Evolutionary conservation across 1,140 invertebrate species (phyloP), one percentile per base, ranked within the genome.

Genomic region (Ceratina australensis): DNA sequence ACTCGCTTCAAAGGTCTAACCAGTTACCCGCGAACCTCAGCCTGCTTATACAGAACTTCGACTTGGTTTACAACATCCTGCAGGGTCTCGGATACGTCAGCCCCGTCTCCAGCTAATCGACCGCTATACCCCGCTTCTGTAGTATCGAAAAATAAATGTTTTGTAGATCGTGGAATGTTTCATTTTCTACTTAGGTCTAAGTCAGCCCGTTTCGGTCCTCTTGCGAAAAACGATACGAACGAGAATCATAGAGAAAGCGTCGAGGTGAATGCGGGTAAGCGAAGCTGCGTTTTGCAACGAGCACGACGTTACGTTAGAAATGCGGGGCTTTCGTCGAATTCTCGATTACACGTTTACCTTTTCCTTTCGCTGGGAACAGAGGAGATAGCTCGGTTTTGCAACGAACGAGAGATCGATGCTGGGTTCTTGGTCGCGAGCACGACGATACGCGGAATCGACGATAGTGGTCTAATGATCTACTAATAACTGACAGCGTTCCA

Each of bases 11-110:
- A 8, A 0, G 5, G 2, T 16, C 15, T 10, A 20, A n/a, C 16
- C 0, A 0, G 2, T 0, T 28, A 1, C 65, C 65, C 0, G 3
- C 10, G 2, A 7, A 0, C 1, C 1, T 47, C 2, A n/a, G 5
- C 28, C 7, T 1, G 0, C 0, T 24, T 0, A 13, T 69, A 15
- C 0, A 24, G 10, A 3, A 8, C 1, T 57, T 69, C 20, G 7
- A 69, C n/a, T 0, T 8, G 0, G 0, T 18, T 0, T 69, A 69
- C 54, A n/a, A 1, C 2, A 4, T 57, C 2, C 0, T 4, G 0
- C 28, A 24, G 54, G 0, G 8, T 7, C 20, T 69, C 10, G 67
- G 54, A 4, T 57, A 16, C 12, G 4, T 57, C 13, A 20, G 28
- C 4, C 28, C 60, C 2, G 15, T 7, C 3, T 18, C 7, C 18